A percentile compares a stretch with the other conserved stretches of the same genome.
These are phyloP conservation scores for Sinodicranocentrus sp. DNA, from an alignment of 2,888 invertebrate genomes.

Conservation along the genomic window DNA sequence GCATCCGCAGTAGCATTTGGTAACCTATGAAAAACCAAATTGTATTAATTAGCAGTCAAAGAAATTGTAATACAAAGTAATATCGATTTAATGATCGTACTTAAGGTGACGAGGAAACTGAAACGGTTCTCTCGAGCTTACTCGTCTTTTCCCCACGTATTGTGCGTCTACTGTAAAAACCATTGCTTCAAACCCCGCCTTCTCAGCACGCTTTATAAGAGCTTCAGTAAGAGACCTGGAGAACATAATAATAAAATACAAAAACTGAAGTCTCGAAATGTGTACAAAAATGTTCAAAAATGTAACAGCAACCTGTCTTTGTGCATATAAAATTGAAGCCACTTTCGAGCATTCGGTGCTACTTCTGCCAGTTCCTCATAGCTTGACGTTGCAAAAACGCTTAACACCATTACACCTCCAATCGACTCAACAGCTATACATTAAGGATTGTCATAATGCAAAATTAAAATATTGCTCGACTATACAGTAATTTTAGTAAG, in stretches of 20 bases:
- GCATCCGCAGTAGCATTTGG: conserved; percentile 60
- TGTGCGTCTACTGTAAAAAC: conserved; percentile 94
- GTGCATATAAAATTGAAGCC: conserved; percentile 96
- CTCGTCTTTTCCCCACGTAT: conserved; percentile 86
- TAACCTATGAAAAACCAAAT: conserved; percentile 32
- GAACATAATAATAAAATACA: not conserved
- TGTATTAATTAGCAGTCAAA: too few species aligned
- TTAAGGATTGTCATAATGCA: not conserved
- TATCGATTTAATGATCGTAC: too few species aligned
- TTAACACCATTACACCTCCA: conserved; percentile 88
- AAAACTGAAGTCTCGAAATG: too few species aligned
- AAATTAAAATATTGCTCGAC: too few species aligned
- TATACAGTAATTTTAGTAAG: too few species aligned
- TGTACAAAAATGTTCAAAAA: too few species aligned
- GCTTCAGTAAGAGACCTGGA: conserved; percentile 83
- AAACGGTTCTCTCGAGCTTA: conserved; percentile 62
- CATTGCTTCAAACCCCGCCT: conserved; percentile 89
- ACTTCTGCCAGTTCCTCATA: conserved; percentile 91
- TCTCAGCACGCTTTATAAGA: conserved; percentile 88
- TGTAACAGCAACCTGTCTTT: conserved; percentile 83
- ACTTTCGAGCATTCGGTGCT: conserved; percentile 88
- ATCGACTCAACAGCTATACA: conserved; percentile 85
- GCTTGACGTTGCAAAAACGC: conserved; percentile 91
- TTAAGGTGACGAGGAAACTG: conserved; percentile 69
- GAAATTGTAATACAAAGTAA: too few species aligned